phyloP scores from a whole-genome alignment of 2,797 vertebrate genomes.

The Glossophaga mutica region DNA sequence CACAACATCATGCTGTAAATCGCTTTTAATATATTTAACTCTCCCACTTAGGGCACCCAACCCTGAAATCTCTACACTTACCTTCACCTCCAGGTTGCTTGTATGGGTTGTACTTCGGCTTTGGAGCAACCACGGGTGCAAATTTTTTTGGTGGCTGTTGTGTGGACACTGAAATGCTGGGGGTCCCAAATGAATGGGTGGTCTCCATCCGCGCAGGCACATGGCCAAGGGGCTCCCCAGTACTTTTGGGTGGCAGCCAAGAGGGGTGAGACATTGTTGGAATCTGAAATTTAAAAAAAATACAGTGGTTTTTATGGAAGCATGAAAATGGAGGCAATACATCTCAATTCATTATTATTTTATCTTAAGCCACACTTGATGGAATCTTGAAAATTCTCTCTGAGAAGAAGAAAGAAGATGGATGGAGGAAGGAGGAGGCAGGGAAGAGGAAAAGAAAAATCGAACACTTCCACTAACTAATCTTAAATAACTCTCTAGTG shows the following conservation, averaged over 20 bases:
- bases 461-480: background rate
- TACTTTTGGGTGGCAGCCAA: slow-evolving; percentile 90
- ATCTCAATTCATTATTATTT: background rate
- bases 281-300: slow-evolving; percentile 66
- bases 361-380: background rate
- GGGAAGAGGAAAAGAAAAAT: background rate
- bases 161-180: slow-evolving; percentile 96
- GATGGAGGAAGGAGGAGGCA: background rate
- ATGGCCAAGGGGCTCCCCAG: slow-evolving; percentile 88
- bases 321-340: background rate
- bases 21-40: background rate
- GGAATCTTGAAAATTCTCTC: background rate
- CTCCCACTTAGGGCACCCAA: background rate
- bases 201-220: slow-evolving; percentile 96
- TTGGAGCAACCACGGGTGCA: slow-evolving; percentile 95
- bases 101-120: slow-evolving; percentile 98
- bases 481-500: background rate
- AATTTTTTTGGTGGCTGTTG: slow-evolving; percentile 97
- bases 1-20: background rate
- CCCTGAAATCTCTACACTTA: slow-evolving; percentile 75
- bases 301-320: background rate
- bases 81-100: slow-evolving; percentile 87
- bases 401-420: background rate
- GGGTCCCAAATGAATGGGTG: slow-evolving; percentile 91
- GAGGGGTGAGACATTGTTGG: slow-evolving; percentile 86